Evolutionary conservation across 2,888 invertebrate genomes (phyloP), one percentile per base, ranked within the genome.

Genomic region (Malthinus seriepunctatus): DNA sequence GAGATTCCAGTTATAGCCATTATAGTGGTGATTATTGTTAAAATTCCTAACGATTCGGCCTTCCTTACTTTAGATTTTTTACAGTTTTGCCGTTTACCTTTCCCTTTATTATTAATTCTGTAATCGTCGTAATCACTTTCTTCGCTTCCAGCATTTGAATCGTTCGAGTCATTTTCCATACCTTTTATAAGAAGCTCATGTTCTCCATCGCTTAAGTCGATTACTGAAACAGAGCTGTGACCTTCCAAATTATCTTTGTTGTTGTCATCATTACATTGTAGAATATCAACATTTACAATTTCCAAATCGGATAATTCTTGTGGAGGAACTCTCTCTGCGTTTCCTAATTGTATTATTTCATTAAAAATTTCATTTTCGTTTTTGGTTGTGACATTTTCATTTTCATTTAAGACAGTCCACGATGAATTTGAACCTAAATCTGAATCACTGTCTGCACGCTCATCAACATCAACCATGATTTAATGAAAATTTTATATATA

Each of bases 391-490:
- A 23, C 6, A 23, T 42, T n/a, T 15, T 42, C 8, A 11, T 14
- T 9, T 31, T 65, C 66, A 11, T 66, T 67, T n/a, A 73, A 50
- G 15, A 73, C 62, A 15, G 72, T 73, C 76, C 76, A 76, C 15
- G 76, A 75, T 23, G 72, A 71, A 51, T 68, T 65, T 38, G 69
- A 67, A 54, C 70, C 71, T 35, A 71, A 38, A 51, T 74, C 73
- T 32, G 72, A 68, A 48, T 71, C 72, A 55, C 69, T 70, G 11
- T 67, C 67, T 31, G 48, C 59, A 12, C 59, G 59, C 42, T 42
- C 52, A 9, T 53, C 38, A 32, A 65, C 65, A 51, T 57, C 66
- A 64, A 67, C 66, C 38, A 49, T 56, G 45, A 44, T 10, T 11
- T 12, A n/a, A 32, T 1, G 3, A 38, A 32, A 15, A 46, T 35